phyloP scores from a whole-genome alignment of 1,140 invertebrate genomes.

The Sitobion miscanthi region DNA sequence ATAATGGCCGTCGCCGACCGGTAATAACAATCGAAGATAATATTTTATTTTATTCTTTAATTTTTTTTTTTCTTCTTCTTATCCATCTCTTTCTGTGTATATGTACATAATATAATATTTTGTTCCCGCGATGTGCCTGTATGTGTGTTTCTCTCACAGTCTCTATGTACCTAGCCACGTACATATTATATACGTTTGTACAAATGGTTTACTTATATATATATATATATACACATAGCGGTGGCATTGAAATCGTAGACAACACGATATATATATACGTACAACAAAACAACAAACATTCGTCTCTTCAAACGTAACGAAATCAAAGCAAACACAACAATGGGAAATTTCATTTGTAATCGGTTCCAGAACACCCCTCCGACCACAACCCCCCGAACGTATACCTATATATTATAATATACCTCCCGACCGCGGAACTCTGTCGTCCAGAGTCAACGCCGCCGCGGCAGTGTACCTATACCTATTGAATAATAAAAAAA shows the following conservation, averaged over 20 bases:
- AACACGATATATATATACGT: neutral
- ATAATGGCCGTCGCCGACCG: slow-evolving; percentile 37
- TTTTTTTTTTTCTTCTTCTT: slow-evolving; percentile 12
- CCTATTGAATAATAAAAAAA: neutral
- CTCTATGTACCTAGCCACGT: neutral
- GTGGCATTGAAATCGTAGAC: slow-evolving; percentile 37
- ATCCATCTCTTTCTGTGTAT: neutral
- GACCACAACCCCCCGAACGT: neutral
- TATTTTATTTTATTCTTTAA: slow-evolving; percentile 48
- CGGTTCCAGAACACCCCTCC: neutral
- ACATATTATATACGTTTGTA: neutral
- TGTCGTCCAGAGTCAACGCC: neutral
- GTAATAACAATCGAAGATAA: slow-evolving; percentile 54
- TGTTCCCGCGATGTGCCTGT: neutral
- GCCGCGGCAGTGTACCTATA: neutral
- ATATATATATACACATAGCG: neutral
- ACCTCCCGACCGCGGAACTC: neutral
- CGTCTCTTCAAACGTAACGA: slow-evolving; percentile 43
- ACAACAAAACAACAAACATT: slow-evolving; percentile 49
- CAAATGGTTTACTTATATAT: neutral
- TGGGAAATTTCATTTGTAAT: slow-evolving; percentile 40
- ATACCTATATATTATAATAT: neutral
- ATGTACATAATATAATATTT: neutral
- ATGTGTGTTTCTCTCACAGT: slow-evolving; percentile 21
- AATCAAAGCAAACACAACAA: slow-evolving; percentile 55